These are phyloP conservation scores for Ptilorrhoa leucosticta DNA, from an alignment of 2,113 vertebrate species.

Conservation along the genomic window DNA sequence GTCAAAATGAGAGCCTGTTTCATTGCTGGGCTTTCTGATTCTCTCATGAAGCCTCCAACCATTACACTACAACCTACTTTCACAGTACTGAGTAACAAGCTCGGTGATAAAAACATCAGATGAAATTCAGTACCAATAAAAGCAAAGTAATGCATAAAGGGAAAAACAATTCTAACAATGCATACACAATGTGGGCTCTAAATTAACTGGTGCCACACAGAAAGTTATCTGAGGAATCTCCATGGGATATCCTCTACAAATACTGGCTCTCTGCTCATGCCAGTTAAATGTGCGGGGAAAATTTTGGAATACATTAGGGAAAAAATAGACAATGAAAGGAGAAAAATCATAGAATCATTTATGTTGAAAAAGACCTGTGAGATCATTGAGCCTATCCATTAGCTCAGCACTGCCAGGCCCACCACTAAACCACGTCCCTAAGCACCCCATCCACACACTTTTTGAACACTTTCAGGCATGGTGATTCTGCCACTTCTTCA, in stretches of 20 bases:
- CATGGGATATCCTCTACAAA: neutral
- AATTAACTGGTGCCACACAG: neutral
- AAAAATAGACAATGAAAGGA: neutral
- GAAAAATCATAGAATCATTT: neutral
- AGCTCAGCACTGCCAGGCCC: neutral
- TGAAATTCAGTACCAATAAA: slow-evolving; percentile 38
- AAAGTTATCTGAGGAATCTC: neutral
- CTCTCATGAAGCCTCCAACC: neutral
- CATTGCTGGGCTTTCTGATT: neutral
- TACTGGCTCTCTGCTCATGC: neutral
- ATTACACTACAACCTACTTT: neutral
- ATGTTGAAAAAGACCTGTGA: neutral
- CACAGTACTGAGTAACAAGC: neutral
- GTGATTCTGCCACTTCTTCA: neutral
- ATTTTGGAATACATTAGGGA: neutral
- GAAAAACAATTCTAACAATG: slow-evolving; percentile 2
- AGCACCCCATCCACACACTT: neutral
- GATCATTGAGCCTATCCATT: neutral
- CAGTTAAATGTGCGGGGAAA: neutral
- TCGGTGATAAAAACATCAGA: slow-evolving; percentile 33
- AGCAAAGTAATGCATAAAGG: slow-evolving; percentile 12
- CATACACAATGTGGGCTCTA: neutral
- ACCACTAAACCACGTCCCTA: neutral
- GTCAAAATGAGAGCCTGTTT: neutral
- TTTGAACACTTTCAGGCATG: neutral